Conservation (phyloP, 2,888 invertebrate species). For the Sipha maydis region DNA sequence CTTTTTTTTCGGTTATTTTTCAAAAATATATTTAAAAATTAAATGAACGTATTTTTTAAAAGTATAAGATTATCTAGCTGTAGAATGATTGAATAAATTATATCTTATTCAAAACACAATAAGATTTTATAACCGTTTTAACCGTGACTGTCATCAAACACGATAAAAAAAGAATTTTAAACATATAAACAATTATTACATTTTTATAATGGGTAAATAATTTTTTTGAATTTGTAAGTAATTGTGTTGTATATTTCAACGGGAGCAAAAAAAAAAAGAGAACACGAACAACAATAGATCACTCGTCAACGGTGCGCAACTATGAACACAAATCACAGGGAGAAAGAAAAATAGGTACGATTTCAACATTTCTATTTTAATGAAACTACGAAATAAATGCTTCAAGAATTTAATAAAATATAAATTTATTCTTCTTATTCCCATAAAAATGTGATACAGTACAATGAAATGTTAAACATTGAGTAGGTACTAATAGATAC, state of each 20-base stretch:
- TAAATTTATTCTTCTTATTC: not conserved
- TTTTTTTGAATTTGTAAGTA: constrained; percentile 35
- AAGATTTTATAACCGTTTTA: not conserved
- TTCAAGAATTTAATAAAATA: not conserved
- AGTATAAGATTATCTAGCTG: constrained; percentile 7
- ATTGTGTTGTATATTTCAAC: constrained; percentile 22
- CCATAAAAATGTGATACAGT: not conserved
- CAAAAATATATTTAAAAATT: not conserved
- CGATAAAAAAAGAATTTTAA: constrained; percentile 14
- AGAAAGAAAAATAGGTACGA: constrained; percentile 21
- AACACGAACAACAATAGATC: constrained; percentile 48
- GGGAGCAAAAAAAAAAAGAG: not conserved
- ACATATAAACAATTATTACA: constrained; percentile 42
- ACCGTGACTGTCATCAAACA: constrained; percentile 27
- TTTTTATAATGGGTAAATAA: constrained; percentile 33
- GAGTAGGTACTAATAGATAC: not conserved
- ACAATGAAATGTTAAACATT: not conserved
- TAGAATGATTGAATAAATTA: not conserved
- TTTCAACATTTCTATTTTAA: constrained; percentile 13
- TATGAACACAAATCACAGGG: constrained; percentile 44
- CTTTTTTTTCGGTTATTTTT: no score
- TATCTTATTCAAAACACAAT: constrained; percentile 11
- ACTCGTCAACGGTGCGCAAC: constrained; percentile 48
- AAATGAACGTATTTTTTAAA: not conserved
- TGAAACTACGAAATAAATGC: not conserved